Evolutionary conservation across 1,140 invertebrate genomes (phyloP).

Genomic region (Pogonomyrmex californicus): DNA sequence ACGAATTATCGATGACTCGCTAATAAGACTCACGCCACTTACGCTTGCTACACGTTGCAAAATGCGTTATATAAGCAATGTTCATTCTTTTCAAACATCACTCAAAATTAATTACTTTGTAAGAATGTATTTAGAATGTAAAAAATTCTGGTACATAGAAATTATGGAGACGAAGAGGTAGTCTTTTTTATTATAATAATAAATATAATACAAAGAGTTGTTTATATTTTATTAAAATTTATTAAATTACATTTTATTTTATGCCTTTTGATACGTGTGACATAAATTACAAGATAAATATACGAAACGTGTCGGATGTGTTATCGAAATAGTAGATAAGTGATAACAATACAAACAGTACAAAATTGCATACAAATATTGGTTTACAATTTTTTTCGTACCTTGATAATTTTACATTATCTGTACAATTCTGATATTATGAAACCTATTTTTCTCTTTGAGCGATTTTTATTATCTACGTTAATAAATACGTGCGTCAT

Average conservation of each 20-base stretch:
- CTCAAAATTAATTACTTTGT: background rate
- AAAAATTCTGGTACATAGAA: background rate
- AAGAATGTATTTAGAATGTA: too few species aligned
- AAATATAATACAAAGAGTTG: background rate
- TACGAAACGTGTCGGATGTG: background rate
- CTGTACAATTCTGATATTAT: slow-evolving; percentile 2
- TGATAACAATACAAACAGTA: background rate
- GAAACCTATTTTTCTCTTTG: background rate
- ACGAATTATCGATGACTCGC: background rate
- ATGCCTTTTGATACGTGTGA: background rate
- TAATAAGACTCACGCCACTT: slow-evolving; percentile 8
- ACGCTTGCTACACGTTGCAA: background rate
- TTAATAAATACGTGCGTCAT: slow-evolving; percentile 51
- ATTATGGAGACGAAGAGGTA: background rate
- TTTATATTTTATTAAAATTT: slow-evolving; percentile 34
- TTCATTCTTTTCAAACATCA: background rate
- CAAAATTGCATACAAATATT: slow-evolving; percentile 24
- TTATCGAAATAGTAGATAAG: background rate
- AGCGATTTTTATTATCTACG: slow-evolving; percentile 7
- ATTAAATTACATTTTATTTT: slow-evolving; percentile 47
- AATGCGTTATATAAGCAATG: background rate
- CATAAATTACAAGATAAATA: slow-evolving; percentile 28
- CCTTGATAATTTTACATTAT: background rate
- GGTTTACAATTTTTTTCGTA: background rate
- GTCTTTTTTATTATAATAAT: background rate